Conservation (phyloP, 2,888 invertebrate genomes). For the Psylliodes chrysocephalus region DNA sequence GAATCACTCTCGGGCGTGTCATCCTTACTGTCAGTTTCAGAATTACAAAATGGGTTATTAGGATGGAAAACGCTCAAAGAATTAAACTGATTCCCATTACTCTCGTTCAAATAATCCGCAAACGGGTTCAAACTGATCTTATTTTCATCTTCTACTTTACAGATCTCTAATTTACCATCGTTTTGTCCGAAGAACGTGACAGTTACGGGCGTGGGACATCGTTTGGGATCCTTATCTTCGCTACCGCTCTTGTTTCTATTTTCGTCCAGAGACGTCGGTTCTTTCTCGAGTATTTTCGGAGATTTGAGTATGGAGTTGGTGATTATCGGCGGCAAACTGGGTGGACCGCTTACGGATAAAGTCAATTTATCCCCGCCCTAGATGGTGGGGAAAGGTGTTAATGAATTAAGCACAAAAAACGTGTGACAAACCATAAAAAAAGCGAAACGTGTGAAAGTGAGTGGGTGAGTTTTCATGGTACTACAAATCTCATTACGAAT, state of each 20-base stretch:
- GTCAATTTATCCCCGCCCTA: conserved; percentile 79
- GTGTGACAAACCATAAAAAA: conserved; percentile 7
- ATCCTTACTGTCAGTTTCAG: conserved; percentile 44
- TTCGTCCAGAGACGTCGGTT: conserved; percentile 57
- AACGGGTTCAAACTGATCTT: conserved; percentile 57
- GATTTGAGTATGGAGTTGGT: conserved; percentile 44
- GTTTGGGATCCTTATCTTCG: conserved; percentile 54
- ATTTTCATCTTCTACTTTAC: conserved; percentile 49
- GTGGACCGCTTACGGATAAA: conserved; percentile 70
- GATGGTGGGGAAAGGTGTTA: conserved; percentile 35
- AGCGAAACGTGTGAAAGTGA: conserved; percentile 7
- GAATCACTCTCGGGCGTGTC: conserved; percentile 31
- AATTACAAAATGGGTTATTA: conserved; percentile 58
- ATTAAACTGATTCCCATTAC: conserved; percentile 63
- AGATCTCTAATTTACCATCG: conserved; percentile 53
- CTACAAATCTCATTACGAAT: too few relatives aligned
- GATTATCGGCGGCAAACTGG: conserved; percentile 47
- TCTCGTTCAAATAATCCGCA: conserved; percentile 53
- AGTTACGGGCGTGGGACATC: conserved; percentile 68
- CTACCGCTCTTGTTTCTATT: conserved; percentile 33
- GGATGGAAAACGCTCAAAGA: conserved; percentile 50
- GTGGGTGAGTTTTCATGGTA: too few relatives aligned
- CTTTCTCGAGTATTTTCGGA: conserved; percentile 52
- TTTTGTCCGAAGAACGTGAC: conserved; percentile 69
- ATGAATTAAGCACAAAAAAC: conserved; percentile 32